Evolutionary conservation across 2,888 invertebrate genomes (phyloP).

Genomic region (Arge pagana): DNA sequence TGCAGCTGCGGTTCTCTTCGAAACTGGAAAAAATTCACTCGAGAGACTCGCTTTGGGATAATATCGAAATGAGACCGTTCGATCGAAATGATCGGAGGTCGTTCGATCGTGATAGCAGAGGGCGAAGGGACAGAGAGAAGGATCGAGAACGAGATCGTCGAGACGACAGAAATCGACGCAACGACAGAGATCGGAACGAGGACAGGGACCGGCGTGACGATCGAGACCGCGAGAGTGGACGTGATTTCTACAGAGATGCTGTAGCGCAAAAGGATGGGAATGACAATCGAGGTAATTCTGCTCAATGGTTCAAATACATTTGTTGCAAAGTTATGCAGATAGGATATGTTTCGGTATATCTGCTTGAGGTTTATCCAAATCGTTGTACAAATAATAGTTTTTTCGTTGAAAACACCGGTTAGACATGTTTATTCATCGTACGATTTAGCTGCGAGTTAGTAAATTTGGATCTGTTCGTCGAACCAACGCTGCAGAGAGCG

Average conservation of each 20-base stretch:
- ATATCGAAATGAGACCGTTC: slow-evolving; percentile 30
- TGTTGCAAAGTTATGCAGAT: no score
- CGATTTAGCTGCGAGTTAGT: no score
- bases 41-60: slow-evolving; percentile 25
- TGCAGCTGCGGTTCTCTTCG: not conserved
- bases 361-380: no score
- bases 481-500: no score
- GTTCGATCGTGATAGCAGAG: slow-evolving; percentile 40
- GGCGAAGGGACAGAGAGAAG: slow-evolving; percentile 31
- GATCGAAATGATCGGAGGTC: slow-evolving; percentile 32
- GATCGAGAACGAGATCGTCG: slow-evolving; percentile 33
- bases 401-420: no score
- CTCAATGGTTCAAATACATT: not conserved
- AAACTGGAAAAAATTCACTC: slow-evolving; percentile 21
- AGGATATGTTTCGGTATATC: no score
- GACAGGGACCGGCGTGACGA: slow-evolving; percentile 28
- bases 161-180: slow-evolving; percentile 33
- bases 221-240: slow-evolving; percentile 24
- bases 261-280: slow-evolving; percentile 31
- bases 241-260: slow-evolving; percentile 31
- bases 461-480: no score
- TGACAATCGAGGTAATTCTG: slow-evolving; percentile 36
- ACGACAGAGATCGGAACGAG: slow-evolving; percentile 38
- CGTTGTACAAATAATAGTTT: no score
- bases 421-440: no score